phyloP scores from a whole-genome alignment of 2,797 vertebrate species.

The Phaenicophaeus curvirostris region DNA sequence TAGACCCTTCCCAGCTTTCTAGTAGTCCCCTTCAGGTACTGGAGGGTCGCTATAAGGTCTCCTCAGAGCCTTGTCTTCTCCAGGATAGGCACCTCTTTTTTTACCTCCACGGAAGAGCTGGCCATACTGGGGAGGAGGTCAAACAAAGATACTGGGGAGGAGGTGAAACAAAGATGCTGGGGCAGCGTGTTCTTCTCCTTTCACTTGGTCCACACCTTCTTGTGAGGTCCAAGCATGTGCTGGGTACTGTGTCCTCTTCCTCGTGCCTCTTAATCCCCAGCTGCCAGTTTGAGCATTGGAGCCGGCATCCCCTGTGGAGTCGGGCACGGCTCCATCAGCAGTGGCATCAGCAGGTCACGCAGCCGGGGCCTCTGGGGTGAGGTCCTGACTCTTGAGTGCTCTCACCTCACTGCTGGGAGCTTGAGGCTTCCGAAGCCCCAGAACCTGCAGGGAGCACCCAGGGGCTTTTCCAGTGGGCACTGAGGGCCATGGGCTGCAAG shows the following conservation, averaged over 20 bases:
- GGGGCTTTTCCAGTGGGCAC: background rate
- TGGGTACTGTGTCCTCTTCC: background rate
- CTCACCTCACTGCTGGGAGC: too few relatives aligned
- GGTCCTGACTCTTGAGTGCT: background rate
- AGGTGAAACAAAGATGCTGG: background rate
- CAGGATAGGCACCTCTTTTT: background rate
- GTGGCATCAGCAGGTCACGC: too few relatives aligned
- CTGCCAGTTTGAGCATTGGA: background rate
- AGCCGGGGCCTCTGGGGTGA: background rate
- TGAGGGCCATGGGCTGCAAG: background rate
- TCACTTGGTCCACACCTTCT: background rate
- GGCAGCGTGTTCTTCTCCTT: background rate
- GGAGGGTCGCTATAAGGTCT: too few relatives aligned
- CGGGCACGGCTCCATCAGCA: background rate
- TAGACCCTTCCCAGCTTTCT: too few relatives aligned
- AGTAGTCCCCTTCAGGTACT: too few relatives aligned
- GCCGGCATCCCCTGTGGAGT: too few relatives aligned
- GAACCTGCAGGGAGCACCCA: background rate
- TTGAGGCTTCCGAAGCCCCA: background rate
- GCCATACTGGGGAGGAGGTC: background rate
- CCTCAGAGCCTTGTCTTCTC: too few relatives aligned
- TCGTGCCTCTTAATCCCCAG: background rate
- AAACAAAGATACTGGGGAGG: background rate
- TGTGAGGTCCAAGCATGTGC: accelerated
- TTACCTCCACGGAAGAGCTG: background rate